These are phyloP conservation scores for Nannoperca obscura DNA, from an alignment of 2,797 vertebrate species.

Conservation along the genomic window DNA sequence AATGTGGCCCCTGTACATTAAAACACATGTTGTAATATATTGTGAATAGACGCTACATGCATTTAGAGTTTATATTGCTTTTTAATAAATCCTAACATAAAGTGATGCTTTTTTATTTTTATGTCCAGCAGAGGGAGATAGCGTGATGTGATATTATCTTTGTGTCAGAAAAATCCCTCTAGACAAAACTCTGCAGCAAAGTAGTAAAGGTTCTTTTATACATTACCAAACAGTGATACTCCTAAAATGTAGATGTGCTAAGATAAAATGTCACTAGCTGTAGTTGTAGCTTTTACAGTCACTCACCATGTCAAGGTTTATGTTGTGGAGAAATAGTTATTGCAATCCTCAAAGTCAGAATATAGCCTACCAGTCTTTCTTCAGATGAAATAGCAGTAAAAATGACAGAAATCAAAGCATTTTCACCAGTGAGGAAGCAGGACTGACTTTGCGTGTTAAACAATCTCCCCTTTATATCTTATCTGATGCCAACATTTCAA, in stretches of 20 bases:
- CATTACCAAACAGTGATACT: conserved; percentile 3
- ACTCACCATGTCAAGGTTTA: not conserved
- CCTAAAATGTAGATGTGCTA: conserved; percentile 13
- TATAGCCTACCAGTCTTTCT: not conserved
- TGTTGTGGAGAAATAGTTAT: not conserved
- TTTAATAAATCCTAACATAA: conserved; percentile 72
- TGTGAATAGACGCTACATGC: conserved; percentile 60
- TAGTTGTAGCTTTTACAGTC: conserved; percentile 1
- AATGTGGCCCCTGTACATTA: conserved; percentile 35
- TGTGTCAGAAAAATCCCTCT: not conserved
- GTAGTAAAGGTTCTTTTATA: conserved; percentile 7
- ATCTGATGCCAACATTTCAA: conserved; percentile 17
- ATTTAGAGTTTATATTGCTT: conserved; percentile 54
- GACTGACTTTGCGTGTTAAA: not conserved
- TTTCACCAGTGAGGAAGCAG: not conserved
- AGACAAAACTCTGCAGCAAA: not conserved
- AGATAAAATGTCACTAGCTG: not conserved
- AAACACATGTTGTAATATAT: conserved; percentile 40
- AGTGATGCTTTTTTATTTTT: conserved; percentile 14
- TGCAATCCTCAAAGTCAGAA: not conserved
- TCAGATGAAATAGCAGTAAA: not conserved
- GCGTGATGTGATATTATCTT: not conserved
- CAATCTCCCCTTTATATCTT: conserved; percentile 4
- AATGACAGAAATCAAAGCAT: not conserved
- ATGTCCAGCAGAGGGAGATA: conserved; percentile 41